phyloP scores from a whole-genome alignment of 2,888 invertebrate genomes.

The Erebia epiphron region DNA sequence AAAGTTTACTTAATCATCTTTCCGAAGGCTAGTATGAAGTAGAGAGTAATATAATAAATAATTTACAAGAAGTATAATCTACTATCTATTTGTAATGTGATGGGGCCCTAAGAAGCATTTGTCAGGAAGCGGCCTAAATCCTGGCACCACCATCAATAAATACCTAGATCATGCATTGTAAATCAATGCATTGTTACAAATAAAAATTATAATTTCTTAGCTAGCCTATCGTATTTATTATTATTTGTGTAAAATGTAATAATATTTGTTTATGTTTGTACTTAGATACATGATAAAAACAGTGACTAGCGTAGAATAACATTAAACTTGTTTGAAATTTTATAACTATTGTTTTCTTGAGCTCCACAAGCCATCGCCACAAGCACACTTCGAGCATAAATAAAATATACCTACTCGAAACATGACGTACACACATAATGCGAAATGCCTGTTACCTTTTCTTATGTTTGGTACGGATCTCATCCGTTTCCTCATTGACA shows the following conservation, averaged over 20 bases:
- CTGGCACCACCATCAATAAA: too few relatives aligned
- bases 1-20: too few relatives aligned
- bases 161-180: background rate
- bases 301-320: slow-evolving; percentile 44
- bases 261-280: slow-evolving; percentile 35
- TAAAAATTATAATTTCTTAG: slow-evolving; percentile 4
- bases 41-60: too few relatives aligned
- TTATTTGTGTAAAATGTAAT: slow-evolving; percentile 29
- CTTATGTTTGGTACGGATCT: too few relatives aligned
- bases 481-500: too few relatives aligned
- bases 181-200: slow-evolving; percentile 10
- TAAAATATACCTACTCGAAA: too few relatives aligned
- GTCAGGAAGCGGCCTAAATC: background rate
- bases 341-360: slow-evolving; percentile 10
- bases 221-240: slow-evolving; percentile 17
- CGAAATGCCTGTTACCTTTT: too few relatives aligned
- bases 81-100: background rate
- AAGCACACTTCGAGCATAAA: background rate
- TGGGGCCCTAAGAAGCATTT: background rate
- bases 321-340: slow-evolving; percentile 51
- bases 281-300: slow-evolving; percentile 26
- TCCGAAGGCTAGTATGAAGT: too few relatives aligned
- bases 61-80: background rate
- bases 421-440: too few relatives aligned
- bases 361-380: background rate